A percentile compares a stretch with the other conserved stretches of the same genome.
These are phyloP conservation scores for Phenganax marumi DNA, from an alignment of 92 coral and sea anemone genomes.

Conservation along the genomic window DNA sequence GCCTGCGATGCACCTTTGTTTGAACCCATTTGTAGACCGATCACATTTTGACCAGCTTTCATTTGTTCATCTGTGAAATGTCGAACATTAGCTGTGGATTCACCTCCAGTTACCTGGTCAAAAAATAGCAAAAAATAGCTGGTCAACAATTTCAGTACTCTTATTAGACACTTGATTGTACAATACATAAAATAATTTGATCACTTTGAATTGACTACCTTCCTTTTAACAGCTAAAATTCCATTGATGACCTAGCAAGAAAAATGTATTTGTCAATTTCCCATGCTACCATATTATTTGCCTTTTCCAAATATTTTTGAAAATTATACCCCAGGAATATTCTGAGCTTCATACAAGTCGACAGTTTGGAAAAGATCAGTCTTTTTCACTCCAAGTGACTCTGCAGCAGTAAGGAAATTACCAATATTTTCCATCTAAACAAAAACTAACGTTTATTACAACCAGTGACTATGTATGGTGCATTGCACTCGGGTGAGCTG, in stretches of 20 bases:
- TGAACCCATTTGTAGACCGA: constrained; percentile 86
- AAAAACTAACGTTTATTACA: not conserved
- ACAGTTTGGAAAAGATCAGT: constrained; percentile 80
- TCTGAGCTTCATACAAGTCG: constrained; percentile 80
- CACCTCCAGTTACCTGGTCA: constrained; percentile 43
- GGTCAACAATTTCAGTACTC: not conserved
- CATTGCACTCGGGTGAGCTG: not conserved
- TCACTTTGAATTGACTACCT: constrained; percentile 47
- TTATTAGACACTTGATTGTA: no score
- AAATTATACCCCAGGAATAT: constrained; percentile 68
- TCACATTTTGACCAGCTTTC: constrained; percentile 60
- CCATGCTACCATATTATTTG: not conserved
- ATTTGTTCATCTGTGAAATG: constrained; percentile 71
- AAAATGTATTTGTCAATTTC: not conserved
- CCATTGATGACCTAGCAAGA: constrained; percentile 70
- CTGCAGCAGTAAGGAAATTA: constrained; percentile 67
- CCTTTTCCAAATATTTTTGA: not conserved
- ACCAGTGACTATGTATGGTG: not conserved
- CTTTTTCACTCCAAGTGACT: constrained; percentile 64
- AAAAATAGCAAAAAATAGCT: not conserved
- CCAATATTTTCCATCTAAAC: constrained; percentile 88
- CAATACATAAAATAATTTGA: not conserved
- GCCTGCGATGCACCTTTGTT: constrained; percentile 78
- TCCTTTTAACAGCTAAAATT: constrained; percentile 78
- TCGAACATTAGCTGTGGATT: constrained; percentile 67